Evolutionary conservation across 1,140 invertebrate genomes (phyloP), one percentile per base, ranked within the genome.

Genomic region (Lepidostoma basale): DNA sequence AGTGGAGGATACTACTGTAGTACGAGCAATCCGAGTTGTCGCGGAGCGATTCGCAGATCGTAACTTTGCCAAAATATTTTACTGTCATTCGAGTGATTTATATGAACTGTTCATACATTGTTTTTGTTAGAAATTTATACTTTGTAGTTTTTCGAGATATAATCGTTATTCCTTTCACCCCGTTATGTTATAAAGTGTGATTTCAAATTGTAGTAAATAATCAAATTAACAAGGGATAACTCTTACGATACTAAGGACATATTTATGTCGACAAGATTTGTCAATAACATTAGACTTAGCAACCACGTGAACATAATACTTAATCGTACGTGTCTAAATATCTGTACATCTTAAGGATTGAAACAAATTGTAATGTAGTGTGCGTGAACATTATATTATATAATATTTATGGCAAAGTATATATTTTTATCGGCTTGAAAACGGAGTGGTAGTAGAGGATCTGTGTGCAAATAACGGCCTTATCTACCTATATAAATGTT

Each of bases 271-370:
- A 39, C 28, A 49, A 49, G 0, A 64, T 28, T 64, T 47, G 23
- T 47, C 62, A 45, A 25, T 45, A 67, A 44, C 40, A 67, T 56
- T 68, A 60, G 52, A 52, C 25, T 45, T 49, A 59, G 49, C 42
- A 14, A 12, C 20, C 44, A 42, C 26, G 44, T 26, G 67, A 49
- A 25, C 28, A 52, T 63, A 44, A 18, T 23, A 62, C 45, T 62
- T 68, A 60, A 65, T 62, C 56, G 67, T 73, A 67, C 67, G 67
- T 73, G 71, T 73, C 67, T 73, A 73, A 65, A 67, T 73, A 73
- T 69, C 71, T 73, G 71, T 73, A 59, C 67, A 73, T 66, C 58
- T 62, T 72, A 67, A 73, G 64, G 23, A 59, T 67, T 47, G 45
- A 62, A 47, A 52, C 54, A 66, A 68, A 56, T 28, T 65, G 28